Percentiles rank a stretch among this genome's conserved stretches.
phyloP scores from a whole-genome alignment of 2,113 vertebrate species.

The Ptychochromis oligacanthus region DNA sequence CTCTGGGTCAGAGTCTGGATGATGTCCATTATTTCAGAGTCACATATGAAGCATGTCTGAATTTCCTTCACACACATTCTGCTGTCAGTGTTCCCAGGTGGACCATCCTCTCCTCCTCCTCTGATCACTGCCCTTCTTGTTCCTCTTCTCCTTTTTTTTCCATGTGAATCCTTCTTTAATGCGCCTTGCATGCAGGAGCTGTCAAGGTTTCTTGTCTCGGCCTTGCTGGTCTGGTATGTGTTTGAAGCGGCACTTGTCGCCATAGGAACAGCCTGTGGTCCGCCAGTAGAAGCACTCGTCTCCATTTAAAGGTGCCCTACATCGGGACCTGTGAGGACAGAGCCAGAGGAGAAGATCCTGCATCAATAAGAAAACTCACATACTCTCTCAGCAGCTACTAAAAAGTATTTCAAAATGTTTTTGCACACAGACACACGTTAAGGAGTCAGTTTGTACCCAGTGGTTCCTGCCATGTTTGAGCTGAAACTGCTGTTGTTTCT shows the following conservation, averaged over 20 bases:
- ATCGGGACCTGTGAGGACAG: conserved; percentile 19
- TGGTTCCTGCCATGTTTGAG: background rate
- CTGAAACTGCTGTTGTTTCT: conserved; percentile 26
- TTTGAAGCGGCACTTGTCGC: conserved; percentile 48
- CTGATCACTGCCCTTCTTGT: background rate
- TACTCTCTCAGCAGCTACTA: background rate
- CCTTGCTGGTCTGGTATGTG: conserved; percentile 41
- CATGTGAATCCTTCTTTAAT: background rate
- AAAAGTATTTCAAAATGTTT: background rate
- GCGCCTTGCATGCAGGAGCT: background rate
- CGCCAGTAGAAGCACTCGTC: conserved; percentile 48
- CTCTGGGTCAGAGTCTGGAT: background rate
- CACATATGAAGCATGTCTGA: background rate
- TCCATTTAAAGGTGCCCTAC: background rate
- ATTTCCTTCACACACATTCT: background rate
- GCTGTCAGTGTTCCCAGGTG: background rate
- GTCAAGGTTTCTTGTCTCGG: conserved; percentile 19
- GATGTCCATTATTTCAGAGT: background rate
- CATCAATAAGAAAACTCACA: background rate
- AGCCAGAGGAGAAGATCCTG: background rate
- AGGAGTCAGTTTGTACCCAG: background rate
- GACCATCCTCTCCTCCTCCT: background rate
- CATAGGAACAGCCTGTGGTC: conserved; percentile 49
- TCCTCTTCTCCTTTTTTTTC: background rate
- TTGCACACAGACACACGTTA: background rate